A percentile compares a stretch with the other conserved stretches of the same genome.
Evolutionary conservation across 2,888 invertebrate species (phyloP).

Genomic region (Chironomus tentans): DNA sequence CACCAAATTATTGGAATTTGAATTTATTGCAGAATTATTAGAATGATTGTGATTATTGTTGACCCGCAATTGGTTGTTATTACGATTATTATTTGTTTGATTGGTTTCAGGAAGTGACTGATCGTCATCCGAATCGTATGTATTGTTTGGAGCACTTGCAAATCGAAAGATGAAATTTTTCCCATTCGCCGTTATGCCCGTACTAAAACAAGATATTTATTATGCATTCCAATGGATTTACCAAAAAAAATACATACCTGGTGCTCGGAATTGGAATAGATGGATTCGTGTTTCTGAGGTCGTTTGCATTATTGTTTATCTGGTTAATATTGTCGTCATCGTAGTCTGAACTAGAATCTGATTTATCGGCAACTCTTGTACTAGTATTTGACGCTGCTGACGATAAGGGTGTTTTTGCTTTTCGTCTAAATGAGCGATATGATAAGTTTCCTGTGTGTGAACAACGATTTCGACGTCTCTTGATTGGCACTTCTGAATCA

Average conservation of each 20-base stretch:
- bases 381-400: constrained; percentile 16
- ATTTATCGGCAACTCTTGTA: constrained; percentile 1
- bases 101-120: constrained; percentile 37
- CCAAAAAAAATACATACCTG: constrained; percentile 36
- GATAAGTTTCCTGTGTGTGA: constrained; percentile 23
- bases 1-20: neutral
- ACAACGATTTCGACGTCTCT: constrained; percentile 23
- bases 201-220: constrained; percentile 30
- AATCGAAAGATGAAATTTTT: constrained; percentile 43
- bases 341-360: constrained; percentile 23
- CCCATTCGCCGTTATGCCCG: constrained; percentile 44
- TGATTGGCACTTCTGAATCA: constrained; percentile 27
- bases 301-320: constrained; percentile 9
- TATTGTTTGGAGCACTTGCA: constrained; percentile 41
- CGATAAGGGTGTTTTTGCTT: constrained; percentile 20
- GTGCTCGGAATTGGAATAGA: constrained; percentile 35
- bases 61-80: neutral
- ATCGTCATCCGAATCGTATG: constrained; percentile 54
- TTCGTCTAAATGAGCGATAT: constrained; percentile 24
- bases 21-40: neutral
- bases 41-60: neutral
- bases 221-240: constrained; percentile 51
- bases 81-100: neutral
- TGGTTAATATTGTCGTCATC: constrained; percentile 28
- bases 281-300: constrained; percentile 31